phyloP scores from a whole-genome alignment of 2,113 vertebrate genomes.

The Ciconia maguari region DNA sequence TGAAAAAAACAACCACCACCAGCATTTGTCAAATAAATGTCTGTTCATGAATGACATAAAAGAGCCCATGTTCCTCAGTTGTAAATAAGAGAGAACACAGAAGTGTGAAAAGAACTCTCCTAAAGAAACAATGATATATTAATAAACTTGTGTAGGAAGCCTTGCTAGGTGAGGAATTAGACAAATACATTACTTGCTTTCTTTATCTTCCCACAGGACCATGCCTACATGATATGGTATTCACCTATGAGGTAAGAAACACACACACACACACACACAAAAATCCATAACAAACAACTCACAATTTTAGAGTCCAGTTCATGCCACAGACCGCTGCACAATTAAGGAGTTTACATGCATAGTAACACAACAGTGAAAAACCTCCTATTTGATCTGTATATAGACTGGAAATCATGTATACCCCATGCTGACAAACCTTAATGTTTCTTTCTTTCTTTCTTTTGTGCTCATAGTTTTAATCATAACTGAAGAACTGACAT shows the following conservation, averaged over 20 bases:
- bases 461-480: not conserved
- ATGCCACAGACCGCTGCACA: not conserved
- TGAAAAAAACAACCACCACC: not conserved
- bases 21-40: constrained; percentile 49
- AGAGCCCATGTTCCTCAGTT: constrained; percentile 8
- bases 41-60: constrained; percentile 33
- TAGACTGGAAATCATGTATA: not conserved
- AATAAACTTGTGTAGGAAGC: constrained; percentile 36
- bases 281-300: not conserved
- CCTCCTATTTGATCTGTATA: not conserved
- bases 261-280: not conserved
- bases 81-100: constrained; percentile 37
- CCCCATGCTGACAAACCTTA: not conserved
- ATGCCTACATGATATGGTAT: not conserved
- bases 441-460: not conserved
- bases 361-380: not conserved
- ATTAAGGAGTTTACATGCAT: not conserved
- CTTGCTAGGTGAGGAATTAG: constrained; percentile 20
- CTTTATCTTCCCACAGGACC: not conserved
- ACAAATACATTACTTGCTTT: not conserved
- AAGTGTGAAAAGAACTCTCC: constrained; percentile 40
- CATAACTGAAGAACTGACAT: not conserved
- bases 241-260: not conserved
- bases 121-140: constrained; percentile 58
- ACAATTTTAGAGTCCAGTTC: not conserved